Evolutionary conservation across 2,888 invertebrate species (phyloP).

Genomic region (Formica aserva): DNA sequence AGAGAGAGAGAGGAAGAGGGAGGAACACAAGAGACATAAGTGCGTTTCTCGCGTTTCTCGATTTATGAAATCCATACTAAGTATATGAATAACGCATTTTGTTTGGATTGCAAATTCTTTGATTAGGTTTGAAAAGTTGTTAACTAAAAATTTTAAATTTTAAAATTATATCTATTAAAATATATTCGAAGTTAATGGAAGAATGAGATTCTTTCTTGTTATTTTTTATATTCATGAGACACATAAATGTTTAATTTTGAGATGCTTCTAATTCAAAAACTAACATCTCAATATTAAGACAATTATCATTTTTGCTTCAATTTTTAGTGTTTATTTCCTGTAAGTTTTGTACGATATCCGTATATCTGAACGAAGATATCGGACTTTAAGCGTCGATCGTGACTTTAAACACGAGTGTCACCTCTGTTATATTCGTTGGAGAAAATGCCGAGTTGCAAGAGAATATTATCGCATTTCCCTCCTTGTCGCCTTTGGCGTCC

Average conservation of each 20-base stretch:
- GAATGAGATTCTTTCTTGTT: not conserved
- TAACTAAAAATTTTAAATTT: not conserved
- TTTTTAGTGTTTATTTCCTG: not conserved
- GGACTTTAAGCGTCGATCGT: slow-evolving; percentile 61
- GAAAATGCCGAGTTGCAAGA: slow-evolving; percentile 21
- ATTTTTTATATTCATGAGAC: not conserved
- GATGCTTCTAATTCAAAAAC: not conserved
- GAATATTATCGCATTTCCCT: slow-evolving; percentile 32
- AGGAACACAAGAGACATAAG: slow-evolving; percentile 15
- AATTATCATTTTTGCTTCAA: not conserved
- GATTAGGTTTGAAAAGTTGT: not conserved
- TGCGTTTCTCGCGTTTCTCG: slow-evolving; percentile 28
- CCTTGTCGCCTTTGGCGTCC: slow-evolving; percentile 7
- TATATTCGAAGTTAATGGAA: not conserved
- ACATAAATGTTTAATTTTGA: not conserved
- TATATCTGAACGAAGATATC: slow-evolving; percentile 38
- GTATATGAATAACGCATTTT: slow-evolving; percentile 44
- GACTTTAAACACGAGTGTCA: slow-evolving; percentile 58
- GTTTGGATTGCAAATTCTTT: not conserved
- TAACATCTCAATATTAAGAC: not conserved
- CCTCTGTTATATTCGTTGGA: slow-evolving; percentile 24
- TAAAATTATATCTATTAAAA: not conserved
- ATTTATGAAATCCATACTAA: slow-evolving; percentile 43
- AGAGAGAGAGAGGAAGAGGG: not conserved
- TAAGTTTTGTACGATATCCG: not conserved